These are phyloP conservation scores for Phyllostomus discolor DNA, from an alignment of 2,113 vertebrate species.

Conservation along the genomic window DNA sequence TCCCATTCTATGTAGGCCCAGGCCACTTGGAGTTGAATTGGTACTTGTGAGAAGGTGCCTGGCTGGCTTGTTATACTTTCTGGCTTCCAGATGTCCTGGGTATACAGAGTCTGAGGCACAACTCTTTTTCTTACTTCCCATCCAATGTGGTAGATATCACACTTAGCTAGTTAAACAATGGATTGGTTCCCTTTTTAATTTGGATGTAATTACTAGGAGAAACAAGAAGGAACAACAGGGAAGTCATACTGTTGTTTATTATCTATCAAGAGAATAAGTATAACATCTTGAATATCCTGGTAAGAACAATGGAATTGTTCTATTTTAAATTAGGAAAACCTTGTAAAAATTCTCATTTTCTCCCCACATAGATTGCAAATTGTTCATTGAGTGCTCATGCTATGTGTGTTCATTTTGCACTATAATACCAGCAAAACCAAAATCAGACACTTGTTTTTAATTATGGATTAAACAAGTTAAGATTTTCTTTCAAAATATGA, in stretches of 20 bases:
- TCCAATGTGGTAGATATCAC: not conserved
- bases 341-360: not conserved
- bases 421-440: not conserved
- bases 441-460: conserved; percentile 1
- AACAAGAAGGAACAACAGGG: not conserved
- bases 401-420: not conserved
- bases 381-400: not conserved
- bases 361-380: not conserved
- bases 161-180: not conserved
- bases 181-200: not conserved
- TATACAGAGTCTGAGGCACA: not conserved
- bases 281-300: not conserved
- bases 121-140: not conserved
- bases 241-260: not conserved
- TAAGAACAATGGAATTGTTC: not conserved
- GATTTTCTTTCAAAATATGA: not conserved
- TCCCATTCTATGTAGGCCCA: not conserved
- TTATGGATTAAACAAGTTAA: not conserved
- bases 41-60: not conserved
- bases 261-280: not conserved
- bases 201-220: not conserved
- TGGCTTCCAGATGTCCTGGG: not conserved
- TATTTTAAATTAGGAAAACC: conserved; percentile 17
- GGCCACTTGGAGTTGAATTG: not conserved
- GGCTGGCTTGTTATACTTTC: not conserved